These are phyloP conservation scores for Stratiolaelaps scimitus DNA, from an alignment of 1,140 invertebrate genomes.

Conservation along the genomic window DNA sequence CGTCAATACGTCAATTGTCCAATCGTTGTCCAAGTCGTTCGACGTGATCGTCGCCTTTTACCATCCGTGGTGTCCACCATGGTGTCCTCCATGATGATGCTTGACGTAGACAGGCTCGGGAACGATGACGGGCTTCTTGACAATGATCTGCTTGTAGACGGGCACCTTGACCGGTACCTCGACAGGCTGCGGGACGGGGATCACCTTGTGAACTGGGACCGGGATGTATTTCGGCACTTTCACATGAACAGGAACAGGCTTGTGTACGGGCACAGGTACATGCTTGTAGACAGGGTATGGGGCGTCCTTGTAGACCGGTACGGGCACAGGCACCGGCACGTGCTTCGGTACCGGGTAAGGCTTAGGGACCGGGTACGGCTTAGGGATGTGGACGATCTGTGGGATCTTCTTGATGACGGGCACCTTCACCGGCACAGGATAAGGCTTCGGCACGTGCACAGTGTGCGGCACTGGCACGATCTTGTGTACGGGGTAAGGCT, in stretches of 20 bases:
- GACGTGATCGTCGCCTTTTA: no score
- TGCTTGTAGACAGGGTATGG: slow-evolving; percentile 24
- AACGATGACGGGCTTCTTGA: slow-evolving; percentile 25
- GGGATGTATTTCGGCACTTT: slow-evolving; percentile 19
- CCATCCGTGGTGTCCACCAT: slow-evolving; percentile 17
- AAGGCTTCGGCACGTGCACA: slow-evolving; percentile 16
- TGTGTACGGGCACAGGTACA: slow-evolving; percentile 20
- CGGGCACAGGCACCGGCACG: slow-evolving; percentile 1
- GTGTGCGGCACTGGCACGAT: slow-evolving; percentile 18
- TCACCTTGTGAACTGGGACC: slow-evolving; percentile 22
- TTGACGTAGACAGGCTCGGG: slow-evolving; percentile 24
- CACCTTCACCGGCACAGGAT: slow-evolving; percentile 19
- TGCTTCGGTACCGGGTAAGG: slow-evolving; percentile 12
- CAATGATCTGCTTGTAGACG: slow-evolving; percentile 21
- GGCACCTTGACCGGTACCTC: slow-evolving; percentile 25
- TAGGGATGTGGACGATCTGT: slow-evolving; percentile 23
- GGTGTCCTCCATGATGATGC: background rate
- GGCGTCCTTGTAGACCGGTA: slow-evolving; percentile 26
- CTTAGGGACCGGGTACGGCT: slow-evolving; percentile 25
- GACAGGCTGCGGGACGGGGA: slow-evolving; percentile 19
- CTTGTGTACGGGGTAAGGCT: slow-evolving; percentile 24
- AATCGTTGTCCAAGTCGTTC: no score
- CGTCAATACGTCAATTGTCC: background rate
- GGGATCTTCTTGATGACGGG: slow-evolving; percentile 23
- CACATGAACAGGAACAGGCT: slow-evolving; percentile 8